Percentiles rank a stretch among this genome's conserved stretches.
Evolutionary conservation across 2,888 invertebrate genomes (phyloP).

Genomic region (Mythimna vitellina): DNA sequence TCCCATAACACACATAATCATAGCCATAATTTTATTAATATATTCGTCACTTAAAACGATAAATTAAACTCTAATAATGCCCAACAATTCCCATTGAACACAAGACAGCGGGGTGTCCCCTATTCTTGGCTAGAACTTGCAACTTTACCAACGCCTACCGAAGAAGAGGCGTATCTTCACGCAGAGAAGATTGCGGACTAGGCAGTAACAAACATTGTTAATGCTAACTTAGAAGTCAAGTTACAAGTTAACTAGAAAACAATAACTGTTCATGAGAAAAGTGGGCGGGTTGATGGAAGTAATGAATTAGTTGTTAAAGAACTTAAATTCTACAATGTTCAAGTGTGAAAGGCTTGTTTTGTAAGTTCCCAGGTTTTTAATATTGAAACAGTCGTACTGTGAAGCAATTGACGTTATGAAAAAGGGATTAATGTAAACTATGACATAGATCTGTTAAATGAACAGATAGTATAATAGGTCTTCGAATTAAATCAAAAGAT

Average conservation of each 20-base stretch:
- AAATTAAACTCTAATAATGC: conserved; percentile 82
- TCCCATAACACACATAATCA: conserved; percentile 34
- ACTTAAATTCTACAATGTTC: conserved; percentile 33
- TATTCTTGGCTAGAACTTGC: conserved; percentile 57
- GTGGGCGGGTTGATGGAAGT: conserved; percentile 64
- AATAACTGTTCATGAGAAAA: conserved; percentile 71
- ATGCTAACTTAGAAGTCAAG: conserved; percentile 44
- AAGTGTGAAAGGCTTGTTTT: conserved; percentile 56
- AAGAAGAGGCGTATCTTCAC: conserved; percentile 71
- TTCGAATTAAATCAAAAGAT: no score
- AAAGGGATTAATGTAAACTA: neutral
- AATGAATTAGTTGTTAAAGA: conserved; percentile 54
- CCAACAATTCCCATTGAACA: conserved; percentile 75
- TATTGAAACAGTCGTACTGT: conserved; percentile 16
- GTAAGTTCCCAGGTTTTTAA: conserved; percentile 50
- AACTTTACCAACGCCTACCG: conserved; percentile 49
- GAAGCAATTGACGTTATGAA: neutral
- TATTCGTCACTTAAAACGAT: conserved; percentile 74
- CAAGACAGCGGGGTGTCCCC: conserved; percentile 76
- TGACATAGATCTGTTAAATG: neutral
- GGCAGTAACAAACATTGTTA: conserved; percentile 44
- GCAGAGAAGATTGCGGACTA: conserved; percentile 79
- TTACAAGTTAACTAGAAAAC: conserved; percentile 65
- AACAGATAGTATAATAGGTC: neutral
- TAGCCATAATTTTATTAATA: conserved; percentile 62